Base-by-base conservation (phyloP, 2,888 invertebrate species). In the Prosopocoilus inquinatus region DNA sequence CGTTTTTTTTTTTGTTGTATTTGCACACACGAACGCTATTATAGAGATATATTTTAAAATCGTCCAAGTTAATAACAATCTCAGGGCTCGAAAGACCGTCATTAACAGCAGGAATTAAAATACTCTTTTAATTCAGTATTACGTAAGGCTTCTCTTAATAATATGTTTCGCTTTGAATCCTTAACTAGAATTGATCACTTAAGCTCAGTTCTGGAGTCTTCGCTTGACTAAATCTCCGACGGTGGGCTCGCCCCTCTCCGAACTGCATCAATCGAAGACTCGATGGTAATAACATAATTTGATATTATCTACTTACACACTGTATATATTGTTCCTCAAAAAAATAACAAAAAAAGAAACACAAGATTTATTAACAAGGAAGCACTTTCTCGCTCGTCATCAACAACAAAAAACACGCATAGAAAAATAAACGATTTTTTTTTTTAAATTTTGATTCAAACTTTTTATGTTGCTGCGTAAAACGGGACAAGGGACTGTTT, bases 41-140 rank as follows among this genome's bases (percentile, higher is more conserved):
- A n/a, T n/a, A n/a, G n/a, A 28, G 20, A 28, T 28, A 28, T 28
- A 28, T 28, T 28, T 28, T 28, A 28, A 28, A 28, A 28, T 28
- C 9, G 9, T 11, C 9, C 12, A 15, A 41, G 36, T 36, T 44
- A 52, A 52, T 43, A 44, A 41, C 48, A 34, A 52, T 47, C 56
- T 36, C 45, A 47, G 56, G 56, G 56, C 56, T 56, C 56, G 45
- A 52, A 51, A 36, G 56, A 39, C 52, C 34, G 45, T 56, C 48
- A 34, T 49, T 52, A 44, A 41, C 47, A 28, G 28, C 16, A 49
- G 28, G 12, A 13, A 41, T 41, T 15, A 41, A 11, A 38, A 15
- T 41, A 41, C 2, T 9, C 12, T 11, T n/a, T n/a, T 41, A 41
- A 41, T 41, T 9, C 13, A 41, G 9, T 9, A 13, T 41, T 11